Evolutionary conservation across 2,113 vertebrate species (phyloP).

Genomic region (Gorsachius goisagi): DNA sequence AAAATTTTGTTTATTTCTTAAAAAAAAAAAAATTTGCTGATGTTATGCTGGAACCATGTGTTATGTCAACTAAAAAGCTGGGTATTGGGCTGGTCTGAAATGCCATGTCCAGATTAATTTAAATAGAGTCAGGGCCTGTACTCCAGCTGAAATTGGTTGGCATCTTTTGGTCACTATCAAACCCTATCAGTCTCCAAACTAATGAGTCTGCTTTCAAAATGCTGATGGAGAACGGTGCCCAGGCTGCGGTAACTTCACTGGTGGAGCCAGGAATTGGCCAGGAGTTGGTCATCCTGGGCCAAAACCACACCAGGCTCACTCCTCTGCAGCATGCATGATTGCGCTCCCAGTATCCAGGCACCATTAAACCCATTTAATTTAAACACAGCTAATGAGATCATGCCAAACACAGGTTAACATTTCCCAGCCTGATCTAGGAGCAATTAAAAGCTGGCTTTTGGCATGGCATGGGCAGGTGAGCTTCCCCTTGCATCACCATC

Average conservation of each 20-base stretch:
- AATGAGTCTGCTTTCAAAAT: background rate
- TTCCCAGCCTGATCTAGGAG: background rate
- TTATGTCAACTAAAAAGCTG: background rate
- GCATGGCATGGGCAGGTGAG: accelerated
- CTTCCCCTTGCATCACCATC: accelerated
- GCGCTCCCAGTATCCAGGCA: background rate
- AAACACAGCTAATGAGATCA: background rate
- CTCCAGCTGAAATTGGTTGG: background rate
- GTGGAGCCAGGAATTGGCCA: background rate
- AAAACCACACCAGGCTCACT: background rate
- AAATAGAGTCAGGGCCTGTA: background rate
- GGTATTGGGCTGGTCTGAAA: background rate
- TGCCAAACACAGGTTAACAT: background rate
- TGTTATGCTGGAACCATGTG: background rate
- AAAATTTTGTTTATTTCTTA: background rate
- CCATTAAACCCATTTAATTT: background rate
- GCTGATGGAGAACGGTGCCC: background rate
- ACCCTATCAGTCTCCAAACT: accelerated
- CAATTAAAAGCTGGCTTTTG: background rate
- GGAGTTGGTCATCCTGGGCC: background rate
- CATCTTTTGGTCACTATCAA: background rate
- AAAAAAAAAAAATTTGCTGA: background rate
- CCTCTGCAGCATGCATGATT: accelerated
- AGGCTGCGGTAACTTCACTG: background rate
- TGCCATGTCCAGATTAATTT: background rate